Percentiles rank a stretch among this genome's conserved stretches.
These are phyloP conservation scores for Cataglyphis albicans DNA, from an alignment of 2,888 invertebrate genomes.

Conservation along the genomic window DNA sequence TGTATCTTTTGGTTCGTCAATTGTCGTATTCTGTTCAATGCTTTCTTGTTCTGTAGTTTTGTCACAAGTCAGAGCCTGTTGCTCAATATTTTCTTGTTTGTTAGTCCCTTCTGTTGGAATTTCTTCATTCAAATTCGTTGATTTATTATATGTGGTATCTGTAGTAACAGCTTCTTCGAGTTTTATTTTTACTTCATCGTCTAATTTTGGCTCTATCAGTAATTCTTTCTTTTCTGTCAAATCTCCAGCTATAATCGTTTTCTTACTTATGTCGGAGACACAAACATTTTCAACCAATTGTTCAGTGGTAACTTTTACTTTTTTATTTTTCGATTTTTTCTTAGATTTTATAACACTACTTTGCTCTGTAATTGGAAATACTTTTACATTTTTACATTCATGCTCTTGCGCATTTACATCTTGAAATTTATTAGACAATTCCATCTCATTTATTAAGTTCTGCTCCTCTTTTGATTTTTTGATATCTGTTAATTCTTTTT, in stretches of 20 bases:
- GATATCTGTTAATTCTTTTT: constrained; percentile 11
- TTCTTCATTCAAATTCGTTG: background rate
- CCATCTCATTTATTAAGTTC: constrained; percentile 3
- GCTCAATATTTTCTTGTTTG: constrained; percentile 2
- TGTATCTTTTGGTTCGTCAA: background rate
- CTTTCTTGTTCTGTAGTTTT: background rate
- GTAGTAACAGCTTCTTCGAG: background rate
- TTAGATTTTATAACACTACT: constrained; percentile 27
- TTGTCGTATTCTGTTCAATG: background rate
- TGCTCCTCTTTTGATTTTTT: background rate
- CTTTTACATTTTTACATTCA: background rate
- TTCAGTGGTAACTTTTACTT: constrained; percentile 22
- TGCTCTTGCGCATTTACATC: constrained; percentile 21
- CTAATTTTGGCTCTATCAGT: constrained; percentile 12
- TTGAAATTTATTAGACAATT: background rate
- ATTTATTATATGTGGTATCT: background rate
- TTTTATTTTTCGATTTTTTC: constrained; percentile 54
- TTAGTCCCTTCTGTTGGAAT: background rate
- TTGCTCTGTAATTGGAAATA: constrained; percentile 27
- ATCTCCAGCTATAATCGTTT: background rate
- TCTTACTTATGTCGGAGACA: constrained; percentile 56
- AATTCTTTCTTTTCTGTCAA: constrained; percentile 20
- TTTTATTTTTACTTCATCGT: constrained; percentile 21
- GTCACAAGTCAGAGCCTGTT: background rate
- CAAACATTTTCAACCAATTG: constrained; percentile 46